phyloP scores from a whole-genome alignment of 2,113 vertebrate genomes.

The Anser cygnoides region DNA sequence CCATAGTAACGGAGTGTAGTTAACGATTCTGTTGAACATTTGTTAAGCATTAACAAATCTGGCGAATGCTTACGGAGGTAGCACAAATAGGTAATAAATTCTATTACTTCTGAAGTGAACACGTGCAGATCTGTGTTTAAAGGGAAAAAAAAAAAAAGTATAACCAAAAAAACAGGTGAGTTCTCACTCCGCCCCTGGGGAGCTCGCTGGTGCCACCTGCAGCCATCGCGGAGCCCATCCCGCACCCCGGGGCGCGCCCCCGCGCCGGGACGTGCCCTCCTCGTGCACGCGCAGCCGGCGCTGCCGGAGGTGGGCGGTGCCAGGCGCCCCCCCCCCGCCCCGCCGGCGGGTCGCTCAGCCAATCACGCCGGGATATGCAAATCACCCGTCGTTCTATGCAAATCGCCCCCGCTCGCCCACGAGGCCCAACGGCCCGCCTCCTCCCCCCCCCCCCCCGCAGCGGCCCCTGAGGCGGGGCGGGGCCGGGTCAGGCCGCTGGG shows the following conservation, averaged over 20 bases:
- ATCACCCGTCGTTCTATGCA: neutral
- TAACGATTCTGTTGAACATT: neutral
- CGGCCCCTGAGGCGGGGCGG: neutral
- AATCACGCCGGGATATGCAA: neutral
- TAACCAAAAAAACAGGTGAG: no score
- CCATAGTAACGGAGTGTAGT: neutral
- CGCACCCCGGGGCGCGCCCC: neutral
- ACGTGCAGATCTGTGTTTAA: neutral
- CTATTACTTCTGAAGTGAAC: fast-evolving
- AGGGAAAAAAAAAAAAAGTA: neutral
- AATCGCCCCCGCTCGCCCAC: neutral
- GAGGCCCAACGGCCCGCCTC: neutral
- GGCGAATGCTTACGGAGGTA: neutral
- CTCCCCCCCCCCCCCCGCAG: no score
- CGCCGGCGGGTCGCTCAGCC: neutral
- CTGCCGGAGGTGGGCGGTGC: neutral
- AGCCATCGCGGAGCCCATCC: no score
- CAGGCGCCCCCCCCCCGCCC: neutral
- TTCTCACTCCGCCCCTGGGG: no score
- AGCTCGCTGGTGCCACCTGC: no score
- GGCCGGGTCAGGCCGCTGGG: no score
- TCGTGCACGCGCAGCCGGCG: neutral
- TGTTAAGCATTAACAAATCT: neutral
- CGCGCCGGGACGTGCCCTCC: neutral
- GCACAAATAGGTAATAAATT: fast-evolving